Evolutionary conservation across 2,888 invertebrate genomes (phyloP).

Genomic region (Nemapogon koenigi): DNA sequence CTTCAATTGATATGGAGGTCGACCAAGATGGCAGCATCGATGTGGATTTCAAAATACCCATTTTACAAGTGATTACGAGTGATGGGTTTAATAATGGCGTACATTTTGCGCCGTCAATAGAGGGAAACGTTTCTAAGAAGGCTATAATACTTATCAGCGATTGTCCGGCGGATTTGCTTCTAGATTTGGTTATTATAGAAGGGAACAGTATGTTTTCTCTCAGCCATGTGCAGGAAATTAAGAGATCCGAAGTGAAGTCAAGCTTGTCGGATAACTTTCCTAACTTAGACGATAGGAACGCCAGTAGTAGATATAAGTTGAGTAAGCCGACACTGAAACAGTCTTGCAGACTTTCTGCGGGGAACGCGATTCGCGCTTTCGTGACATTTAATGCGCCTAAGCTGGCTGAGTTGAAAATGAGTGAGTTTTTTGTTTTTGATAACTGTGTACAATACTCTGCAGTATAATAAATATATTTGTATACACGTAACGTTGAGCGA

Average conservation of each 20-base stretch:
- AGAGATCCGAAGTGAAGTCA: constrained; percentile 36
- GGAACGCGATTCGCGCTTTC: constrained; percentile 42
- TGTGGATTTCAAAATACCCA: constrained; percentile 39
- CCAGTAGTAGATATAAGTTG: too few relatives aligned
- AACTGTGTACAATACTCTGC: too few relatives aligned
- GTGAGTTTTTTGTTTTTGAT: too few relatives aligned
- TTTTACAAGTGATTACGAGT: constrained; percentile 41
- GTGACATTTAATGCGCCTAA: constrained; percentile 40
- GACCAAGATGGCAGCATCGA: constrained; percentile 32
- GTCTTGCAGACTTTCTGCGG: constrained; percentile 37
- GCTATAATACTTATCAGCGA: constrained; percentile 45
- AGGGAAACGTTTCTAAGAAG: constrained; percentile 28
- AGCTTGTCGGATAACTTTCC: neutral
- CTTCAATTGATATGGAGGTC: constrained; percentile 34
- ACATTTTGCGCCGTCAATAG: constrained; percentile 33
- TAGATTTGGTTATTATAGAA: constrained; percentile 35
- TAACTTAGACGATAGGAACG: too few relatives aligned
- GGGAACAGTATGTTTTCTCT: constrained; percentile 38
- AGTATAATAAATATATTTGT: too few relatives aligned
- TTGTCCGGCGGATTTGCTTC: constrained; percentile 39
- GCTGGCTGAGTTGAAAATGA: constrained; percentile 27
- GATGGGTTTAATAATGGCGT: constrained; percentile 41
- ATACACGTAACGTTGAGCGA: too few relatives aligned
- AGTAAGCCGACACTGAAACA: neutral
- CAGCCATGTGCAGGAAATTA: constrained; percentile 44